A percentile compares a stretch with the other conserved stretches of the same genome.
Evolutionary conservation across 1,140 invertebrate species (phyloP).

Genomic region (Dufourea novaeangliae): DNA sequence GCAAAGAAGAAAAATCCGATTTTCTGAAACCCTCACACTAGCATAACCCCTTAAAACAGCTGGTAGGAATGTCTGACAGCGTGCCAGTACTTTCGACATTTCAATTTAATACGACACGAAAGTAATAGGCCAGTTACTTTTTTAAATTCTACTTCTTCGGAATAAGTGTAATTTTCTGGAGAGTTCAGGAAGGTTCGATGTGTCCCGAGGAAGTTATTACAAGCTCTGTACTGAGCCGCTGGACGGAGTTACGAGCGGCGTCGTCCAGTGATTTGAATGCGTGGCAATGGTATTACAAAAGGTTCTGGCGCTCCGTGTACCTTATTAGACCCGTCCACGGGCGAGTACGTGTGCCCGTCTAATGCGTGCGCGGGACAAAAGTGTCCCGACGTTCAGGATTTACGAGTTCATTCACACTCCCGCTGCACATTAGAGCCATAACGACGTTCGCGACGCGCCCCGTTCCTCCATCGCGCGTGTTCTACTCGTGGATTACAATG

Average conservation of each 20-base stretch:
- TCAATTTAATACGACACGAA: no score
- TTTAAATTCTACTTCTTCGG: no score
- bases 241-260: background rate
- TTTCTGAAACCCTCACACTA: no score
- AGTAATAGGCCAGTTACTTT: no score
- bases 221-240: no score
- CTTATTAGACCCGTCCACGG: background rate
- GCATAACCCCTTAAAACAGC: no score
- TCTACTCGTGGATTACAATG: background rate
- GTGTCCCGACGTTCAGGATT: constrained; percentile 44
- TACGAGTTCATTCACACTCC: constrained; percentile 62
- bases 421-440: constrained; percentile 39
- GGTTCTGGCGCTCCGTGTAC: constrained; percentile 17
- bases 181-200: no score
- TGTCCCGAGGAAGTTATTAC: no score
- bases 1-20: no score
- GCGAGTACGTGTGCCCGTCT: constrained; percentile 23
- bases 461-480: background rate
- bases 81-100: no score
- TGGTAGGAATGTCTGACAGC: no score
- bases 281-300: constrained; percentile 13
- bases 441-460: constrained; percentile 1
- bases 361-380: constrained; percentile 31
- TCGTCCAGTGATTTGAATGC: constrained; percentile 1
- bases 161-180: no score